phyloP scores from a whole-genome alignment of 2,797 vertebrate species.

The Argyrosomus regius region DNA sequence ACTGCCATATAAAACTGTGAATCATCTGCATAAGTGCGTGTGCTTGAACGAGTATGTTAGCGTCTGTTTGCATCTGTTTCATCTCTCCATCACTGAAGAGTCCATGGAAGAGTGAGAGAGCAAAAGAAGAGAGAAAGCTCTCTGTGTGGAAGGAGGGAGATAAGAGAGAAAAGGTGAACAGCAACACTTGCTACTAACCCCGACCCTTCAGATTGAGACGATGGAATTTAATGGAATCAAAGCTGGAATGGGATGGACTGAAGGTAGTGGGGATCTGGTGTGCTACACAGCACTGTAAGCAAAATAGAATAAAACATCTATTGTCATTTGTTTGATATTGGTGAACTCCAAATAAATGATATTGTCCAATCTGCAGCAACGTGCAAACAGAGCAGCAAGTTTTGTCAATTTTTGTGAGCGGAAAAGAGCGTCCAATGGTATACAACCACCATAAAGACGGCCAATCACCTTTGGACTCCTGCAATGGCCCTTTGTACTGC shows the following conservation, averaged over 20 bases:
- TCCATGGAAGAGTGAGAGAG: conserved; percentile 54
- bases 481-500: too few species aligned
- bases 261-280: conserved; percentile 7
- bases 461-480: too few species aligned
- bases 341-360: not conserved
- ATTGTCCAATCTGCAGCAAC: not conserved
- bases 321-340: not conserved
- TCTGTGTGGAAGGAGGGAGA: conserved; percentile 86
- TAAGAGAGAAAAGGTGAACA: conserved; percentile 91
- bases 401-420: too few species aligned
- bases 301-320: not conserved
- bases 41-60: not conserved
- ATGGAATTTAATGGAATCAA: conserved; percentile 68
- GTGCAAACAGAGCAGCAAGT: too few species aligned
- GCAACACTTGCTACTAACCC: conserved; percentile 86
- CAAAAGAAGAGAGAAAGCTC: conserved; percentile 62
- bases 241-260: conserved; percentile 33
- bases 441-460: too few species aligned
- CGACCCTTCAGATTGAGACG: conserved; percentile 81
- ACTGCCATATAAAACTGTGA: not conserved
- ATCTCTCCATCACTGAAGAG: conserved; percentile 12
- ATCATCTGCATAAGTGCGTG: conserved; percentile 12
- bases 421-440: too few species aligned
- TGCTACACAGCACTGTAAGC: not conserved
- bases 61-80: conserved; percentile 18